These are phyloP conservation scores for Drosophila emarginata DNA, from an alignment of 2,888 invertebrate genomes.

Conservation along the genomic window DNA sequence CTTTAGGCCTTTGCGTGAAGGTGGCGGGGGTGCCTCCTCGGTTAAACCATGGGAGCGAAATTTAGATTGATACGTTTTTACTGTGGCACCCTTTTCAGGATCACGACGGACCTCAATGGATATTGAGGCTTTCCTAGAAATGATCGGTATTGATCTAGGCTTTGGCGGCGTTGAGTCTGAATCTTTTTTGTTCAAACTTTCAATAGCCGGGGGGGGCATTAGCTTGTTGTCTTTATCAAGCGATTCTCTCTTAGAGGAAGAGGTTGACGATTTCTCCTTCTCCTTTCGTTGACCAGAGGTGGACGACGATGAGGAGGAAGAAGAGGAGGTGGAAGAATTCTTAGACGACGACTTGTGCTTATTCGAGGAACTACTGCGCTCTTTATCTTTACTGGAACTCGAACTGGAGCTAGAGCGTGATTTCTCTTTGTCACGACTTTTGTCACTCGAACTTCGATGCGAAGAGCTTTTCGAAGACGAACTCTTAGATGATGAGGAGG, in stretches of 20 bases:
- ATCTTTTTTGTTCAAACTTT: slow-evolving; percentile 82
- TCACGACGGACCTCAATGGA: slow-evolving; percentile 91
- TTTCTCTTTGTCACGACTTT: slow-evolving; percentile 82
- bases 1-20: slow-evolving; percentile 87
- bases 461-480: slow-evolving; percentile 71
- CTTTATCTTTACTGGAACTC: slow-evolving; percentile 80
- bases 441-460: slow-evolving; percentile 80
- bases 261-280: slow-evolving; percentile 63
- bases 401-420: slow-evolving; percentile 74
- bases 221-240: slow-evolving; percentile 88
- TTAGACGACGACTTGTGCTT: slow-evolving; percentile 67
- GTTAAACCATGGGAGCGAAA: slow-evolving; percentile 95
- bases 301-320: slow-evolving; percentile 65
- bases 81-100: slow-evolving; percentile 91
- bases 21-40: slow-evolving; percentile 93
- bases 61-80: slow-evolving; percentile 95
- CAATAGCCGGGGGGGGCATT: slow-evolving; percentile 85
- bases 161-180: slow-evolving; percentile 64
- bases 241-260: slow-evolving; percentile 59
- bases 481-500: slow-evolving; percentile 80
- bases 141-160: slow-evolving; percentile 80
- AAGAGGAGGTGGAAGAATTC: slow-evolving; percentile 53
- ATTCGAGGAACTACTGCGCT: slow-evolving; percentile 77
- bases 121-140: slow-evolving; percentile 87
- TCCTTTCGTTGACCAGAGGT: slow-evolving; percentile 61